These are phyloP conservation scores for Carduelis carduelis DNA, from an alignment of 2,797 vertebrate species.

Conservation along the genomic window DNA sequence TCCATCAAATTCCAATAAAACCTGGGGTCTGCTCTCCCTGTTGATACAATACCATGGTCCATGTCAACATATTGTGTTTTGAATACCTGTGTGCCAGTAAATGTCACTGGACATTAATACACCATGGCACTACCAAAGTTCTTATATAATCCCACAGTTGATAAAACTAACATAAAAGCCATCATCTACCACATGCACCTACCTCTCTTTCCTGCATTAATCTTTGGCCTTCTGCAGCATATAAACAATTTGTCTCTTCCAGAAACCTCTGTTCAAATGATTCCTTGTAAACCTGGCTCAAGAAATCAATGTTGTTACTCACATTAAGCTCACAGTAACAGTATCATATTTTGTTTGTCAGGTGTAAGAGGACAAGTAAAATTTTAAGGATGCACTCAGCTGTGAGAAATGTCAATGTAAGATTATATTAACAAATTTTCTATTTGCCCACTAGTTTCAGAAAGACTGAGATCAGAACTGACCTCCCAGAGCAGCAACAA, in stretches of 20 bases:
- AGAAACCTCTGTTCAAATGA: conserved; percentile 82
- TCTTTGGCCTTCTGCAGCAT: conserved; percentile 82
- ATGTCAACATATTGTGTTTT: not conserved
- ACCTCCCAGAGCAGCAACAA: not conserved
- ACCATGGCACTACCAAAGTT: not conserved
- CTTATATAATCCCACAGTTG: not conserved
- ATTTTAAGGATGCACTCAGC: not conserved
- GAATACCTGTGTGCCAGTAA: not conserved
- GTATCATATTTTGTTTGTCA: not conserved
- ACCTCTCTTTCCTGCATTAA: conserved; percentile 85
- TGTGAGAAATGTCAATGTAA: not conserved
- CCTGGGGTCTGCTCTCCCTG: not conserved
- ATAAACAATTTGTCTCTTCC: conserved; percentile 82
- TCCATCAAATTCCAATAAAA: not conserved
- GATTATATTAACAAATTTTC: not conserved
- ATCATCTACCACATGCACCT: not conserved
- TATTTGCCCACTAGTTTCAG: not conserved
- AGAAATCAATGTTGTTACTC: not conserved
- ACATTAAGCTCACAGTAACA: not conserved
- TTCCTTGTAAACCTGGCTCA: conserved; percentile 79
- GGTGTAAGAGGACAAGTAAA: not conserved
- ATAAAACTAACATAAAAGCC: not conserved
- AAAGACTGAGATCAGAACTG: not conserved
- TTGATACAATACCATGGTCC: not conserved
- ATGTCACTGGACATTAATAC: not conserved